Evolutionary conservation across 2,888 invertebrate species (phyloP).

Genomic region (Drosophila kambysellisi): DNA sequence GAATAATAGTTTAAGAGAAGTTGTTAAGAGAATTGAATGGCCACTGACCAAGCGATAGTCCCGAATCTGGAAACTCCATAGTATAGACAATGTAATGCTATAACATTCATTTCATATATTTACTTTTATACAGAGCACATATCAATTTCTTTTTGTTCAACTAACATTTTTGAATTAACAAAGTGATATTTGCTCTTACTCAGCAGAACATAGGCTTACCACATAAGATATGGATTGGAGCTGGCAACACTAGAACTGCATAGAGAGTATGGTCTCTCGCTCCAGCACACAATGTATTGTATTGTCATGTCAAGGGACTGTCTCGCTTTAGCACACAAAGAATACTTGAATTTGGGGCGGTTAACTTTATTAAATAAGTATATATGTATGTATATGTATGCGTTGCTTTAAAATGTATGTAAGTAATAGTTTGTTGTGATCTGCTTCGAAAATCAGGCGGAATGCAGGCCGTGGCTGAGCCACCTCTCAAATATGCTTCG

Average conservation of each 20-base stretch:
- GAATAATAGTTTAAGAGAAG: too few relatives aligned
- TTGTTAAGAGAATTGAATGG: too few relatives aligned
- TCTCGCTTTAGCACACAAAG: conserved; percentile 1
- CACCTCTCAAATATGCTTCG: conserved; percentile 33
- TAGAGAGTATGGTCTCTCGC: conserved; percentile 1
- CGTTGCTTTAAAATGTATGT: conserved; percentile 32
- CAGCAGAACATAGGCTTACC: not conserved
- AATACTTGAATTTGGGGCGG: conserved; percentile 17
- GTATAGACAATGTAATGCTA: not conserved
- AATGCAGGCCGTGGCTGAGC: conserved; percentile 51
- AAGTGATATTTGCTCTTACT: not conserved
- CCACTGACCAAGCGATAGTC: too few relatives aligned
- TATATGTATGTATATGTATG: conserved; percentile 47
- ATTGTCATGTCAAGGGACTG: not conserved
- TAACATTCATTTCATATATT: not conserved
- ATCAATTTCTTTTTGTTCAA: not conserved
- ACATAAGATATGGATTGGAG: not conserved
- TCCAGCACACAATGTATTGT: not conserved
- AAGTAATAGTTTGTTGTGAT: conserved; percentile 47
- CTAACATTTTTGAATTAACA: not conserved
- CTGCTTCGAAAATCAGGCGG: conserved; percentile 52
- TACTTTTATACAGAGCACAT: not conserved
- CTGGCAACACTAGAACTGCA: not conserved
- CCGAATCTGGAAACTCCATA: not conserved
- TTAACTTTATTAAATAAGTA: conserved; percentile 56